Percentiles rank a stretch among this genome's conserved stretches.
These are phyloP conservation scores for Lasioglossum pauxillum DNA, from an alignment of 2,888 invertebrate species.

Conservation along the genomic window DNA sequence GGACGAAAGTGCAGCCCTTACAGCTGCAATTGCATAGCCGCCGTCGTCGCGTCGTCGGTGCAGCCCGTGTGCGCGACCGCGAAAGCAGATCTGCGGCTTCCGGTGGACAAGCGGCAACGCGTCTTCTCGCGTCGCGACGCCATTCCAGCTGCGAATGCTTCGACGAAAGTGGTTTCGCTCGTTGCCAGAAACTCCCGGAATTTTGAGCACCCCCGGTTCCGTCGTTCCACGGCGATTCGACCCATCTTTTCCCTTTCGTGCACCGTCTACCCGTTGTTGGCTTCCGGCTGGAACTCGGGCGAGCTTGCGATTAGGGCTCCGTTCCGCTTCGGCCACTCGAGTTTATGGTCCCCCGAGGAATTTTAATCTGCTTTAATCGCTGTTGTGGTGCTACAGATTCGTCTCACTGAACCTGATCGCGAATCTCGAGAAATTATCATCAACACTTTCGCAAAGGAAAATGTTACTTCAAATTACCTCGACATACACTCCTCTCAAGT, in stretches of 20 bases:
- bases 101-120: conserved; percentile 56
- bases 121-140: conserved; percentile 31
- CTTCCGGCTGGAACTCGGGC: not conserved
- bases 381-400: not conserved
- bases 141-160: conserved; percentile 59
- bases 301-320: not conserved
- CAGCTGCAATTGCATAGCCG: conserved; percentile 61
- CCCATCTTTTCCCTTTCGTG: not conserved
- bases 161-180: conserved; percentile 65
- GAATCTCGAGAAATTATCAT: not conserved
- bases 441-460: too few species aligned
- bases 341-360: not conserved
- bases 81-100: conserved; percentile 61
- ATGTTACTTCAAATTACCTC: too few species aligned
- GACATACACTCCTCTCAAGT: too few species aligned
- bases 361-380: not conserved
- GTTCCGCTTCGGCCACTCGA: not conserved
- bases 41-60: conserved; percentile 38
- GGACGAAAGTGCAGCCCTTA: conserved; percentile 52
- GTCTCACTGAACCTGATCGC: not conserved
- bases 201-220: conserved; percentile 39
- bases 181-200: conserved; percentile 48
- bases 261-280: not conserved
- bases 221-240: not conserved
- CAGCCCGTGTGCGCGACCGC: conserved; percentile 35